Evolutionary conservation across 2,797 vertebrate species (phyloP).

Genomic region (Falco cherrug): DNA sequence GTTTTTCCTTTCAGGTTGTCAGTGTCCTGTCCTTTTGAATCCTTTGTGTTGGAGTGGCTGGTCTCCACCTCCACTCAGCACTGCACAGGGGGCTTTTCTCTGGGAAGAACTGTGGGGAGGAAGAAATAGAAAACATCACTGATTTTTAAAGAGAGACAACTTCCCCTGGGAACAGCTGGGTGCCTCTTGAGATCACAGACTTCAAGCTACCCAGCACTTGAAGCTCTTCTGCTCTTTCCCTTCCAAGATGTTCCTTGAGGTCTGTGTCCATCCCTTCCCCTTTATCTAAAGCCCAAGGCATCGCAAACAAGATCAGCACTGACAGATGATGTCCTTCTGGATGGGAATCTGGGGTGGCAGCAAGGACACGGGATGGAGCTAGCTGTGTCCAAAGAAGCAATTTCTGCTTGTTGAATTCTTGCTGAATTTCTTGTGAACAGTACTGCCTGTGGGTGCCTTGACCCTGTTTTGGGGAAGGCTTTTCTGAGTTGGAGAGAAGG

Average conservation of each 20-base stretch:
- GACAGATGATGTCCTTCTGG: neutral
- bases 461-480: neutral
- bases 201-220: neutral
- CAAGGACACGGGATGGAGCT: neutral
- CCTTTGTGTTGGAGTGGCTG: neutral
- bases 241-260: neutral
- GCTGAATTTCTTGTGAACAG: neutral
- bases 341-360: neutral
- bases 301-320: neutral
- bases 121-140: neutral
- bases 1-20: neutral
- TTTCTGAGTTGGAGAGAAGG: neutral
- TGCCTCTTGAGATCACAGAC: neutral
- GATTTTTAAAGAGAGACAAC: neutral
- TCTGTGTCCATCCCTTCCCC: neutral
- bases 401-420: neutral
- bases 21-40: neutral
- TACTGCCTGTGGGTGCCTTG: neutral
- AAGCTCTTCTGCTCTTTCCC: neutral
- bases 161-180: rapidly evolving
- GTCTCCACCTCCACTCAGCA: neutral
- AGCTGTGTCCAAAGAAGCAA: neutral
- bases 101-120: neutral
- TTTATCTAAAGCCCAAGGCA: neutral
- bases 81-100: neutral